Conservation (phyloP, 2,113 vertebrate species). For the Arizona elegans region DNA sequence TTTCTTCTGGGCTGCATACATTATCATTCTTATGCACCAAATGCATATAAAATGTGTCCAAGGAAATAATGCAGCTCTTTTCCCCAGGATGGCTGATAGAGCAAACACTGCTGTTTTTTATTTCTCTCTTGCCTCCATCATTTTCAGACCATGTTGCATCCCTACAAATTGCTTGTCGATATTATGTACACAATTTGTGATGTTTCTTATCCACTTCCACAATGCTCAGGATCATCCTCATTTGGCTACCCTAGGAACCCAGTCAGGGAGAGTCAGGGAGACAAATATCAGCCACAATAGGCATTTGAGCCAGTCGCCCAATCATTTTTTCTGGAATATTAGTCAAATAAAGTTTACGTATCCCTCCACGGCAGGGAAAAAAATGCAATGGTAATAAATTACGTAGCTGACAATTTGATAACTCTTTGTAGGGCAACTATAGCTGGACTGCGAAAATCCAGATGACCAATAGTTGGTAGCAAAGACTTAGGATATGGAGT, state of each 20-base stretch:
- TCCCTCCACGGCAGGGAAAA: background rate
- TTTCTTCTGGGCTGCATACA: conserved; percentile 12
- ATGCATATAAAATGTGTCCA: background rate
- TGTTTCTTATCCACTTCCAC: background rate
- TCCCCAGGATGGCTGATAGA: background rate
- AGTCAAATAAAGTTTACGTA: background rate
- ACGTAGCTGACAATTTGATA: background rate
- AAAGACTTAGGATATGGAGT: background rate
- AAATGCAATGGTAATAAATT: background rate
- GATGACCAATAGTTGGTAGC: background rate
- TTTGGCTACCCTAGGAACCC: background rate
- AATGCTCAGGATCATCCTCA: background rate
- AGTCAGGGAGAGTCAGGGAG: background rate
- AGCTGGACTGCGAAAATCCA: background rate
- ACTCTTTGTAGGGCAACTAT: background rate
- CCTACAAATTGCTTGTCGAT: background rate
- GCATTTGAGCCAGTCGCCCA: background rate
- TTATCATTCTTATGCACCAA: background rate
- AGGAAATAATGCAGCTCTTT: background rate
- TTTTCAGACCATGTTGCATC: background rate
- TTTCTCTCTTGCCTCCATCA: background rate
- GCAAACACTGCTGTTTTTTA: background rate
- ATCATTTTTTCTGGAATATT: background rate
- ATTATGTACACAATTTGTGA: background rate
- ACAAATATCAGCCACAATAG: too few species aligned